Evolutionary conservation across 23 tunicate genomes (phyloP).

Genomic region (Ciona savignyi): DNA sequence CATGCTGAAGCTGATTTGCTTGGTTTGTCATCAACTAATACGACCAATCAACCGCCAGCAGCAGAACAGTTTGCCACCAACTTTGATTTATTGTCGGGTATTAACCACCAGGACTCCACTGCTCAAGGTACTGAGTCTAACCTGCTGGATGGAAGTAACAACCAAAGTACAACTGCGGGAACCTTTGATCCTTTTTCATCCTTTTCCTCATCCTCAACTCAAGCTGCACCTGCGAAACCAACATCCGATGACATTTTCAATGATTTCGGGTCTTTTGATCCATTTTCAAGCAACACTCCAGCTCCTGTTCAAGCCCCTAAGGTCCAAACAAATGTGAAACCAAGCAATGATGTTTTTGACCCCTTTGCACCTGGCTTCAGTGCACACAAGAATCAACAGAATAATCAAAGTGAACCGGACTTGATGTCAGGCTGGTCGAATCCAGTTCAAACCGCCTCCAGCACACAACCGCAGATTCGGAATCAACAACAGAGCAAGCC

Average conservation of each 20-base stretch:
- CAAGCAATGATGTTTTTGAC: slow-evolving; percentile 24
- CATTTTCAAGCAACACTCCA: slow-evolving; percentile 22
- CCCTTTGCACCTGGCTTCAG: slow-evolving; percentile 29
- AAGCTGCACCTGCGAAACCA: background rate
- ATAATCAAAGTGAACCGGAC: slow-evolving; percentile 12
- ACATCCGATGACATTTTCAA: slow-evolving; percentile 15
- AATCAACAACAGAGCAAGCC: background rate
- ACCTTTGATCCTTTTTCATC: slow-evolving; percentile 66
- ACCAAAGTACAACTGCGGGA: background rate
- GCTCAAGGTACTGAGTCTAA: slow-evolving; percentile 12
- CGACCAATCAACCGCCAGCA: background rate
- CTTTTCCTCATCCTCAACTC: slow-evolving; percentile 7
- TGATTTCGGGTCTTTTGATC: slow-evolving; percentile 66
- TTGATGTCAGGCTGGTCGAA: slow-evolving; percentile 22
- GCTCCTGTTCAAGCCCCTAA: slow-evolving; percentile 20
- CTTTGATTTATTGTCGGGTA: slow-evolving; percentile 60
- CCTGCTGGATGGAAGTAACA: slow-evolving; percentile 42
- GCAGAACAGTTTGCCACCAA: slow-evolving; percentile 26
- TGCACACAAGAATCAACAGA: background rate
- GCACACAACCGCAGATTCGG: background rate
- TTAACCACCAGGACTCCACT: slow-evolving; percentile 11
- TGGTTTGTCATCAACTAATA: slow-evolving; percentile 24
- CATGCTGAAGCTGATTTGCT: no score
- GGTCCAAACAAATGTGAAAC: background rate
- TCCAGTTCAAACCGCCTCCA: background rate